Conservation (phyloP, 2,888 invertebrate species). For the Chalcosyrphus nemorum region DNA sequence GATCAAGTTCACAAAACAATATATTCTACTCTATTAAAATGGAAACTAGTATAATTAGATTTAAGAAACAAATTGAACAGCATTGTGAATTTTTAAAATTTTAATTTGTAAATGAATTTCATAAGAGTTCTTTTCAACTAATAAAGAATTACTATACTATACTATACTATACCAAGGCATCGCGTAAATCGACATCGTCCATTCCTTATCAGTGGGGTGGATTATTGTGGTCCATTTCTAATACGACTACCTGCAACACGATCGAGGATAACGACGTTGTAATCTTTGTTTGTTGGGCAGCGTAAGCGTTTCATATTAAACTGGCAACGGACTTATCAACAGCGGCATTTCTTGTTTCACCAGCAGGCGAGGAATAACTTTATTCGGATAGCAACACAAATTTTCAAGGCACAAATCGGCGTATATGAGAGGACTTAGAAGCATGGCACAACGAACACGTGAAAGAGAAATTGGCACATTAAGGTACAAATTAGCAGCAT, state of each 20-base stretch:
- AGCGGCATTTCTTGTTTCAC: slow-evolving; percentile 14
- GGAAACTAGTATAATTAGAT: no score
- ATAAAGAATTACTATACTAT: no score
- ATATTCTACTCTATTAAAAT: no score
- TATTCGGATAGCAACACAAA: slow-evolving; percentile 11
- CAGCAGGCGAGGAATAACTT: slow-evolving; percentile 21
- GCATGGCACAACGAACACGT: slow-evolving; percentile 14
- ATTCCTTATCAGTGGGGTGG: slow-evolving; percentile 27
- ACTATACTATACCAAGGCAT: no score
- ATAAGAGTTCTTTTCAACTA: no score
- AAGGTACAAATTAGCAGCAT: slow-evolving; percentile 29
- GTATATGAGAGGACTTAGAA: background rate
- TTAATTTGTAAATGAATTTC: no score
- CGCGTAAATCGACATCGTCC: slow-evolving; percentile 22
- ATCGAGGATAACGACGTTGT: background rate
- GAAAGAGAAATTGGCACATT: slow-evolving; percentile 11
- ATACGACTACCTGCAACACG: slow-evolving; percentile 5
- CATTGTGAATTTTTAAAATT: no score
- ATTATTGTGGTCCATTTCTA: slow-evolving; percentile 25
- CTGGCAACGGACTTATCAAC: slow-evolving; percentile 17
- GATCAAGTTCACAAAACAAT: no score
- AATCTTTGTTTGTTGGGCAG: slow-evolving; percentile 23
- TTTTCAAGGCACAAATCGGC: no score
- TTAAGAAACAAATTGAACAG: no score
- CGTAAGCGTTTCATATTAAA: slow-evolving; percentile 18